Evolutionary conservation across 2,888 invertebrate species (phyloP), one percentile per base, ranked within the genome.

Genomic region (Autographa gamma): DNA sequence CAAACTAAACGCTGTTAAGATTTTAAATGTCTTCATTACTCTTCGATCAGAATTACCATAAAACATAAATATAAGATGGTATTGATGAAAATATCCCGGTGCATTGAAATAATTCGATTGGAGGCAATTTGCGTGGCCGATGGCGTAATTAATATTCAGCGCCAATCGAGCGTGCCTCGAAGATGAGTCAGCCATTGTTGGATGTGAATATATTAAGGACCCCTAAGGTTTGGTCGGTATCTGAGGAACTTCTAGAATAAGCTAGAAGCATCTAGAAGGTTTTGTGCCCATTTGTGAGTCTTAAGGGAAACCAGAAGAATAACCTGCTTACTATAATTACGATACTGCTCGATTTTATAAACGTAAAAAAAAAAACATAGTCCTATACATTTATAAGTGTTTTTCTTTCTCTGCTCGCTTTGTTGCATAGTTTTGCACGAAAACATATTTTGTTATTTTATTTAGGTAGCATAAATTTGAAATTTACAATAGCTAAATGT

Each of bases 101-200:
- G 73, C 63, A 67, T 66, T 59, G 41, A 58, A 61, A 63, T 19
- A 56, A 56, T 56, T 62, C 74, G 61, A 69, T 70, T 32, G 60
- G 59, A 68, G 31, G 59, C 71, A 63, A 69, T 82, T 79, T 65
- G 73, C 67, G 66, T 64, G 54, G 65, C 71, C 38, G 25, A 65
- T 65, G 66, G 54, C 18, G 71, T 65, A 75, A 82, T 83, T 82
- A 83, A 79, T 79, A 82, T 83, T 74, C 85, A 14, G 63, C 25
- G 38, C 74, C 74, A 73, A 70, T 74, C 69, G 67, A 73, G 58
- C 56, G 63, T 63, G 54, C 54, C 54, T 68, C 18, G 7, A 31
- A 62, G 68, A 75, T 83, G 83, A 82, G 62, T 83, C 83, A 82
- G 64, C 52, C 65, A 71, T 74, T 78, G 72, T 54, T 48, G 18